These are phyloP conservation scores for Benitochromis conjunctus DNA, from an alignment of 2,113 vertebrate genomes.

Conservation along the genomic window DNA sequence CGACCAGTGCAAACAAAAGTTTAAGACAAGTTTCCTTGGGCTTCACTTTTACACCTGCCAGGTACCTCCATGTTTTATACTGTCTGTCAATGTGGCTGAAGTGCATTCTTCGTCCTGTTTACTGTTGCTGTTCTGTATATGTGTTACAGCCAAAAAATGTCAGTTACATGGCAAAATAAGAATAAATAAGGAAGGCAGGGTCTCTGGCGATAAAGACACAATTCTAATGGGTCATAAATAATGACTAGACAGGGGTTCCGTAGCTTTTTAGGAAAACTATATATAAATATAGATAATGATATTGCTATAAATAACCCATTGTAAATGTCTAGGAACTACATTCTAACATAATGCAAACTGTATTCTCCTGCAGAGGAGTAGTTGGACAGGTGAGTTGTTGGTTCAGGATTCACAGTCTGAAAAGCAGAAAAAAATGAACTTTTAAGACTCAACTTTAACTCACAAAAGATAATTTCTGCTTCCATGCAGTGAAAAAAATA, in stretches of 20 bases:
- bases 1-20: neutral
- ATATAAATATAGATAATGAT: neutral
- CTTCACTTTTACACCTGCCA: neutral
- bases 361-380: neutral
- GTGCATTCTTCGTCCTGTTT: neutral
- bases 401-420: neutral
- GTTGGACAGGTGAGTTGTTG: neutral
- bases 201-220: neutral
- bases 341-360: neutral
- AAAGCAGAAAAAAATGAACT: neutral
- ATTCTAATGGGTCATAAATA: neutral
- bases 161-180: neutral
- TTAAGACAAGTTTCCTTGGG: neutral
- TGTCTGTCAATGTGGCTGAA: neutral
- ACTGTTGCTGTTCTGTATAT: neutral
- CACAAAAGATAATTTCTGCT: neutral
- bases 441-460: neutral
- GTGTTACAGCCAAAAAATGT: neutral
- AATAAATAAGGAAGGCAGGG: neutral
- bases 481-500: neutral
- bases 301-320: neutral
- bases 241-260: neutral
- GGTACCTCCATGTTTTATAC: neutral
- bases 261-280: neutral
- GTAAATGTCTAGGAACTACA: neutral